These are phyloP conservation scores for Halictus rubicundus DNA, from an alignment of 1,140 invertebrate genomes.

Conservation along the genomic window DNA sequence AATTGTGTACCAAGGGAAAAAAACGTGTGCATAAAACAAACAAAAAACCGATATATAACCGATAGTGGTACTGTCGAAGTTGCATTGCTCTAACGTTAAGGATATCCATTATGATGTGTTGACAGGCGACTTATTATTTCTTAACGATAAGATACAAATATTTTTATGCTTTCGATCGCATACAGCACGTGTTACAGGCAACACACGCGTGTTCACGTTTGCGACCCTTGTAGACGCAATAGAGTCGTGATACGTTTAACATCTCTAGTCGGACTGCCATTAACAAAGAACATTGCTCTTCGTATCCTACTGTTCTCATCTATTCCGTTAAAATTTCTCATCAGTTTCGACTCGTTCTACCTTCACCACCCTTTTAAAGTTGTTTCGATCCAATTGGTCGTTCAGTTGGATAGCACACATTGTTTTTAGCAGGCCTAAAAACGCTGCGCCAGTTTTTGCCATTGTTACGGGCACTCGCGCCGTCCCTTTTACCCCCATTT, in stretches of 20 bases:
- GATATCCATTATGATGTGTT: conserved; percentile 55
- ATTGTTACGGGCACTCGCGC: conserved; percentile 6
- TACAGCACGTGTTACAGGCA: too few relatives aligned
- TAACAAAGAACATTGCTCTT: not conserved
- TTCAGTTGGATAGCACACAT: not conserved
- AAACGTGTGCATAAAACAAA: conserved; percentile 5
- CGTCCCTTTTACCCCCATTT: conserved; percentile 1
- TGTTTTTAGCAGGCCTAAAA: conserved; percentile 73
- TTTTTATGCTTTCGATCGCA: conserved; percentile 65
- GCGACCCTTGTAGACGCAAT: conserved; percentile 3
- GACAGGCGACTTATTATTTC: conserved; percentile 62
- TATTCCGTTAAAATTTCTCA: not conserved
- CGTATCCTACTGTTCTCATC: not conserved
- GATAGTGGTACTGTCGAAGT: conserved; percentile 51
- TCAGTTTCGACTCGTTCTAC: not conserved
- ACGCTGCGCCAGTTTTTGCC: conserved; percentile 32
- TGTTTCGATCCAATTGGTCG: not conserved
- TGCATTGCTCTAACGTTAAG: conserved; percentile 46
- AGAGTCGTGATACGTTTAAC: conserved; percentile 20
- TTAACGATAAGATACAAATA: conserved; percentile 61
- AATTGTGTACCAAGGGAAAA: not conserved
- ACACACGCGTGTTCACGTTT: too few relatives aligned
- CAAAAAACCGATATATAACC: conserved; percentile 36
- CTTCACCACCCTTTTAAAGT: not conserved
- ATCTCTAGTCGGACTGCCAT: conserved; percentile 34